A percentile compares a stretch with the other conserved stretches of the same genome.
Conservation (phyloP, 2,797 vertebrate species). For the Dermochelys coriacea region DNA sequence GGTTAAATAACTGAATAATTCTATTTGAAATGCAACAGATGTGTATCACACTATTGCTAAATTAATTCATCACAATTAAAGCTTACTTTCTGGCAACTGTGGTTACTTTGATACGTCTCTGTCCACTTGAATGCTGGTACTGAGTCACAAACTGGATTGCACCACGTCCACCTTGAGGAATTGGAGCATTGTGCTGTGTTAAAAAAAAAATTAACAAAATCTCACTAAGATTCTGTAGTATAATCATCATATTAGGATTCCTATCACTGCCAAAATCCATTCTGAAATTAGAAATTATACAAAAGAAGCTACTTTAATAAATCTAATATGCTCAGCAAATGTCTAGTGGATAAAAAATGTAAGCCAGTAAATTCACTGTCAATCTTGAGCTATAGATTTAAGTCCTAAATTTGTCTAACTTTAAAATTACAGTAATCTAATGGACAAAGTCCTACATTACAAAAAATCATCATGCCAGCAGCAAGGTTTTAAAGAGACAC, state of each 20-base stretch:
- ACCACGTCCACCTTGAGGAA: slow-evolving; percentile 95
- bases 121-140: slow-evolving; percentile 96
- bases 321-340: background rate
- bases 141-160: slow-evolving; percentile 95
- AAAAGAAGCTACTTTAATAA: background rate
- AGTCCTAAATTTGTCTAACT: background rate
- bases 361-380: background rate
- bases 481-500: background rate
- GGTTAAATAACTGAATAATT: background rate
- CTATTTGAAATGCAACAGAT: background rate
- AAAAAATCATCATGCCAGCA: background rate
- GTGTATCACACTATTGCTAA: background rate
- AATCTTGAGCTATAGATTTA: background rate
- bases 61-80: background rate
- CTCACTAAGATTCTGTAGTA: background rate
- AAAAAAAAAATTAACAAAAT: slow-evolving; percentile 36
- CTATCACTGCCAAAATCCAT: slow-evolving; percentile 7
- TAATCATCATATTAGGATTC: background rate
- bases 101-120: slow-evolving; percentile 93
- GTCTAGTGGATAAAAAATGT: background rate
- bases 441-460: background rate
- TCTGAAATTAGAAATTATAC: background rate
- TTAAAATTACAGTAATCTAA: background rate
- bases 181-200: slow-evolving; percentile 93
- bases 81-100: slow-evolving; percentile 94